These are phyloP conservation scores for Lucilia sericata DNA, from an alignment of 1,140 invertebrate genomes.

Conservation along the genomic window DNA sequence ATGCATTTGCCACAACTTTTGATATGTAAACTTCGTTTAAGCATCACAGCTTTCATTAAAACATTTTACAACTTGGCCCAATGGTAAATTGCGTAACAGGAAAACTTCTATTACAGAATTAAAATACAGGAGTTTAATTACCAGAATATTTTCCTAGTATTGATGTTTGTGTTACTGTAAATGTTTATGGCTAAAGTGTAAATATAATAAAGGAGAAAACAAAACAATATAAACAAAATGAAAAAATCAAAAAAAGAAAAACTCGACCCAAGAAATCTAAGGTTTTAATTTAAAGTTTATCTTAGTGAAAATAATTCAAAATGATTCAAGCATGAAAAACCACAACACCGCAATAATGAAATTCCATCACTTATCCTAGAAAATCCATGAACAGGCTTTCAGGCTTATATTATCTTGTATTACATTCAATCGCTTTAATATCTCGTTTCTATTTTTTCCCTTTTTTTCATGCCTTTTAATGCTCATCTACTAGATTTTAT, in stretches of 20 bases:
- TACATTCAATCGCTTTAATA: constrained; percentile 16
- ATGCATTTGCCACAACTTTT: no score
- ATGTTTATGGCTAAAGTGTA: background rate
- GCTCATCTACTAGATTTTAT: background rate
- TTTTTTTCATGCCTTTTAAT: background rate
- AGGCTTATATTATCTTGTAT: constrained; percentile 20
- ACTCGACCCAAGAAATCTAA: background rate
- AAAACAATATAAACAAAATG: background rate
- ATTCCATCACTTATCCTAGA: constrained; percentile 43
- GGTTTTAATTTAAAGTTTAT: constrained; percentile 32
- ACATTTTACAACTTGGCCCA: no score
- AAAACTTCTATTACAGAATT: no score
- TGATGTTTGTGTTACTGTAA: background rate
- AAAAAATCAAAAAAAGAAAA: background rate
- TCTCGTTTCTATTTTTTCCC: background rate
- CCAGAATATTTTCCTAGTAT: background rate
- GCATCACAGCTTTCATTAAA: no score
- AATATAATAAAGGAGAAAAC: background rate
- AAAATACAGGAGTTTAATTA: no score
- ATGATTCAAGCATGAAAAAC: constrained; percentile 36
- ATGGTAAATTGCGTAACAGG: no score
- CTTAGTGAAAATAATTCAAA: constrained; percentile 31
- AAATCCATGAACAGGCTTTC: constrained; percentile 31
- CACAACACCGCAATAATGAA: constrained; percentile 41
- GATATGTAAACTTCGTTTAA: no score